phyloP scores from a whole-genome alignment of 2,888 invertebrate genomes.

The Lasioglossum morio region DNA sequence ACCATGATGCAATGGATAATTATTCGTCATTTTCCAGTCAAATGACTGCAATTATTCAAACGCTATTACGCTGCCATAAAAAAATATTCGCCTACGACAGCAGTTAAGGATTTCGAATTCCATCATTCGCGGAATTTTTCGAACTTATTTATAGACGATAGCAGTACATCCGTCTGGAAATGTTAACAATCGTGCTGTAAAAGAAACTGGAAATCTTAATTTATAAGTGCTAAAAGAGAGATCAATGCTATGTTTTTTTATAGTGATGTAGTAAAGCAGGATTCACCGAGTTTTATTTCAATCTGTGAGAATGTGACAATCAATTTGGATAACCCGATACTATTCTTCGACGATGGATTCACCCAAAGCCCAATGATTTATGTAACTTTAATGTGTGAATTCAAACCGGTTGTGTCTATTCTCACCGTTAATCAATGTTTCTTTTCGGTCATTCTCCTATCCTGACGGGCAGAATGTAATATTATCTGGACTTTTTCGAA shows the following conservation, averaged over 20 bases:
- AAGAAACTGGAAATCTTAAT: not conserved
- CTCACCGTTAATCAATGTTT: not conserved
- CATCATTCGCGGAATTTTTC: not conserved
- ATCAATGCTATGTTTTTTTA: not conserved
- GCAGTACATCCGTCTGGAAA: not conserved
- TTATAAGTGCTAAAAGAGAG: not conserved
- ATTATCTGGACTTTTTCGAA: not conserved
- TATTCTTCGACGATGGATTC: not conserved
- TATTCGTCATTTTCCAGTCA: not conserved
- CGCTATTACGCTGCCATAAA: not conserved
- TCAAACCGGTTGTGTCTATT: not conserved
- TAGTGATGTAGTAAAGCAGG: not conserved
- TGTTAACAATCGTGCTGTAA: not conserved
- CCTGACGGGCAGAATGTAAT: not conserved
- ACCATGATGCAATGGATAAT: not conserved
- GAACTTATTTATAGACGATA: not conserved
- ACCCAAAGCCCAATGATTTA: not conserved
- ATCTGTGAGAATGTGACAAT: not conserved
- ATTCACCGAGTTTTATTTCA: not conserved
- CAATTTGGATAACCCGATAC: not conserved
- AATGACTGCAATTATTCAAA: not conserved
- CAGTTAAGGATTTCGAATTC: not conserved
- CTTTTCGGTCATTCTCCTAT: not conserved
- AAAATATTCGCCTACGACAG: not conserved
- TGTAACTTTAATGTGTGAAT: not conserved